Evolutionary conservation across 2,113 vertebrate genomes (phyloP), one percentile per base, ranked within the genome.

Genomic region (Camelus bactrianus): DNA sequence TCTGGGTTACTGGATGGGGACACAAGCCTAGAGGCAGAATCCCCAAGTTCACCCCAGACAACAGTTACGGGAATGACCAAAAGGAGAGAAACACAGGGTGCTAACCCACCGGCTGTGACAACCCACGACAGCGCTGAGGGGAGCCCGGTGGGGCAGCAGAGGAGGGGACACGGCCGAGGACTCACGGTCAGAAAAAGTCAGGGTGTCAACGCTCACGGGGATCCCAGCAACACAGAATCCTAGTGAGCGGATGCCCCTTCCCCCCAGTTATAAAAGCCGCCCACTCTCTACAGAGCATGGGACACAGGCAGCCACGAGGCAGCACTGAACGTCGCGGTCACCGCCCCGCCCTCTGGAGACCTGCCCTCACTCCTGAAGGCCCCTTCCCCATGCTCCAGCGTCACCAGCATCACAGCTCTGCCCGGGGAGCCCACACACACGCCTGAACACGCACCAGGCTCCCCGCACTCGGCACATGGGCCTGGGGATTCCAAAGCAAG

Each of bases 91-190:
- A 19, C 0, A 6, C n/a, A 0, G 6, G 26, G 32, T 38, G 22
- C 17, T 20, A 11, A 14, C 2, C 3, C 2, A 19, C 3, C 20
- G 11, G 14, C 16, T 4, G 0, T 1, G 11, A 28, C 52, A 24
- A 28, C 90, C n/a, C 32, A 26, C 8, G 13, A 8, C 0, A 12
- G 1, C 19, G 42, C 42, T 5, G 19, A 0, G 56, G 38, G 3
- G 16, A 11, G 15, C 67, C 30, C 0, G 0, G 79, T 0, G 0
- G 7, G 6, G 60, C 1, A 0, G 30, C 22, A 4, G 5, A 28
- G 24, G 38, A 42, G 38, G 4, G 38, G 38, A 42, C 38, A 5
- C 38, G 38, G 38, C 38, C 38, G 38, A 42, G 38, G 38, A 42
- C 38, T 42, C 38, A 42, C 38, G 38, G 38, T 42, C 38, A 42